phyloP scores from a whole-genome alignment of 2,113 vertebrate species.

The Esox niger region DNA sequence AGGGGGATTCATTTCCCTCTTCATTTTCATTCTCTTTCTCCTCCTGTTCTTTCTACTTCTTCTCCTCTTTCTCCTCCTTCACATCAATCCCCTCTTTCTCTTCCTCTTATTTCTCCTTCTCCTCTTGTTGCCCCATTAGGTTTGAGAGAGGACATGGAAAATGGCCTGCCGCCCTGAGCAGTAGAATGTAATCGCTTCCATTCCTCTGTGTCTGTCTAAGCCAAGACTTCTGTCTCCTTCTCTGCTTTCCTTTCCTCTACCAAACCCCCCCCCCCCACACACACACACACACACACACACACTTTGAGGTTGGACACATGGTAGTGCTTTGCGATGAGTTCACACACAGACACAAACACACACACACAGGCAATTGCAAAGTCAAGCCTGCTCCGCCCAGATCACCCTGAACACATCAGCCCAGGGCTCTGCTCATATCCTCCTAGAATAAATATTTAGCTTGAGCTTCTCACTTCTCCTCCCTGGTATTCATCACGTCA shows the following conservation, averaged over 20 bases:
- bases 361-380: background rate
- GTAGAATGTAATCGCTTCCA: background rate
- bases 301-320: conserved; percentile 51
- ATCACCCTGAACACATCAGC: conserved; percentile 4
- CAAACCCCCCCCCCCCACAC: no score
- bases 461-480: conserved; percentile 7
- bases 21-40: conserved; percentile 6
- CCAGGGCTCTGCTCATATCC: conserved; percentile 24
- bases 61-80: conserved; percentile 2
- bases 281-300: no score
- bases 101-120: conserved; percentile 2
- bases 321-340: conserved; percentile 47
- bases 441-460: conserved; percentile 26
- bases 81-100: no score
- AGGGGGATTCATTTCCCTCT: conserved; percentile 31
- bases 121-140: conserved; percentile 15
- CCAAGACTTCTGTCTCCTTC: background rate
- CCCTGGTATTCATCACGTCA: no score
- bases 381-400: no score
- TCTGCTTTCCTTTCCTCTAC: conserved; percentile 15
- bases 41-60: conserved; percentile 4
- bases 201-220: conserved; percentile 1
- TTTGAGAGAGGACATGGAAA: conserved; percentile 19
- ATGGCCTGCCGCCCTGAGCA: conserved; percentile 5
- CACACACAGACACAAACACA: conserved; percentile 5